Conservation (phyloP, 2,888 invertebrate species). For the Poecilus cupreus region DNA sequence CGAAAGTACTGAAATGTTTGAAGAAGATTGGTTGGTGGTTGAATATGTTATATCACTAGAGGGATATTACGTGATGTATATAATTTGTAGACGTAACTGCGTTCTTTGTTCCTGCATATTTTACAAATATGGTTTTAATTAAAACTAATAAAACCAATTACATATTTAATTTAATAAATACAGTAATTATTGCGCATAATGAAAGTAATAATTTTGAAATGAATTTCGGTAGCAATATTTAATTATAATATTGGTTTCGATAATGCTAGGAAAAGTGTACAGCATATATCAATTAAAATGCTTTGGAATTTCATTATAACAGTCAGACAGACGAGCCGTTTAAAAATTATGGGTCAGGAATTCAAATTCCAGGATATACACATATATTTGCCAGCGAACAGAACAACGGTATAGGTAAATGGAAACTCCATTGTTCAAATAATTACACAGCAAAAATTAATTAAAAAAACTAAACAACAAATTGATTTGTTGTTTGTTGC, state of each 20-base stretch:
- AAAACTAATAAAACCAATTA: background rate
- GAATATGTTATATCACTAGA: no score
- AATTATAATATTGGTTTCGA: slow-evolving; percentile 33
- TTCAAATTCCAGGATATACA: slow-evolving; percentile 30
- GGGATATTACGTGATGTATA: no score
- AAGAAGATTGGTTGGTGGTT: no score
- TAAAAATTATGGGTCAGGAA: slow-evolving; percentile 45
- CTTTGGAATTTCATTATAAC: slow-evolving; percentile 45
- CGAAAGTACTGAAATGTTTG: no score
- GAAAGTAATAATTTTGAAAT: slow-evolving; percentile 23
- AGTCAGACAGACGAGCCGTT: slow-evolving; percentile 33
- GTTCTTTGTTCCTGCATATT: no score
- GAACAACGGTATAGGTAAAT: slow-evolving; percentile 6
- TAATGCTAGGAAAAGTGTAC: background rate
- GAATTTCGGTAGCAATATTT: slow-evolving; percentile 30
- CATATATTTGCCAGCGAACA: slow-evolving; percentile 15
- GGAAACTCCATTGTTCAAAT: slow-evolving; percentile 32
- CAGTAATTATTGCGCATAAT: slow-evolving; percentile 2
- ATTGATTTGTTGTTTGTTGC: background rate
- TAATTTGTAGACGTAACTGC: no score
- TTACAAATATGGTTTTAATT: no score
- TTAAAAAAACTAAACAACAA: slow-evolving; percentile 20
- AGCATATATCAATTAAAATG: slow-evolving; percentile 37
- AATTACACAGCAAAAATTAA: slow-evolving; percentile 45
- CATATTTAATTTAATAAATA: background rate